phyloP scores from a whole-genome alignment of 2,888 invertebrate species.

The Lasioglossum marginatum region DNA sequence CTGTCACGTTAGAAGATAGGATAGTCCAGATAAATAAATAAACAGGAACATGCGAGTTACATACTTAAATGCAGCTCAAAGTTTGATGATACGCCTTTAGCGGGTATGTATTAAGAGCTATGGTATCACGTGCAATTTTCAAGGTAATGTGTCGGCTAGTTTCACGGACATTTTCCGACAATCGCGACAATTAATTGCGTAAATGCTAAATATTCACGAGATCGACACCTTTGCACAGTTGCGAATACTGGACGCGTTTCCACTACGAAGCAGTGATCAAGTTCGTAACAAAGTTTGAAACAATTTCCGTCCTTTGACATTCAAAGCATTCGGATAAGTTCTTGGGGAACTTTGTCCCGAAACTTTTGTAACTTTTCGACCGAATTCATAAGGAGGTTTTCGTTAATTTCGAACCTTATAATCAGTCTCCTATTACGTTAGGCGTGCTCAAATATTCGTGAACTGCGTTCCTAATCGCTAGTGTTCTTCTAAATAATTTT shows the following conservation, averaged over 20 bases:
- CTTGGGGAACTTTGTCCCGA: not conserved
- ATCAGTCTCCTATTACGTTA: not conserved
- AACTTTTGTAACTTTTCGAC: not conserved
- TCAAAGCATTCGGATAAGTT: conserved; percentile 21
- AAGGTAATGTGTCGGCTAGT: not conserved
- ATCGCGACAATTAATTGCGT: not conserved
- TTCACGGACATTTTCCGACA: not conserved
- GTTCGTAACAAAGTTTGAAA: conserved; percentile 38
- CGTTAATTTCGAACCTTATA: not conserved
- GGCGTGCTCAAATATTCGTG: not conserved
- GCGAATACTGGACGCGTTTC: not conserved
- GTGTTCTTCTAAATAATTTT: not conserved
- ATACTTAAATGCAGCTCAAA: not conserved
- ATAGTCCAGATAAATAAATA: not conserved
- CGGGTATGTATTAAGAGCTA: not conserved
- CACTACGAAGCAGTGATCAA: conserved; percentile 17
- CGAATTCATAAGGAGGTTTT: not conserved
- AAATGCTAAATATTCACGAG: conserved; percentile 2
- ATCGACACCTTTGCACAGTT: not conserved
- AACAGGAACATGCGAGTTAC: not conserved
- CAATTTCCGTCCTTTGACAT: conserved; percentile 44
- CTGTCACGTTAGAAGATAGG: not conserved
- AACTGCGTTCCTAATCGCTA: not conserved
- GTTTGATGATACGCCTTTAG: not conserved
- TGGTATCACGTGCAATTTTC: not conserved